A percentile compares a stretch with the other conserved stretches of the same genome.
phyloP scores from a whole-genome alignment of 53 echinoderm and acorn worm genomes.

The Echinarachnius parma region DNA sequence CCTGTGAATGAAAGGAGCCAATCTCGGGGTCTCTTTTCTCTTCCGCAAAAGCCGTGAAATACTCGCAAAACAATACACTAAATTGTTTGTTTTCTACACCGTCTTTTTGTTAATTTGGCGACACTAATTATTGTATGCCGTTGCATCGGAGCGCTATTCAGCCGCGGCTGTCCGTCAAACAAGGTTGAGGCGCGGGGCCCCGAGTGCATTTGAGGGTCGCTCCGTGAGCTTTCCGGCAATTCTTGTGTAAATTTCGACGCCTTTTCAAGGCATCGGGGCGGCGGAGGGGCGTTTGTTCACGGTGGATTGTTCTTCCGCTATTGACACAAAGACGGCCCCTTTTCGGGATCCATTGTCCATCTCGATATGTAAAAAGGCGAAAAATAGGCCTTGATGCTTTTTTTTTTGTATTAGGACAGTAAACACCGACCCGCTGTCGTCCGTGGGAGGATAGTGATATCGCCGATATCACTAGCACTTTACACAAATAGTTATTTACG shows the following conservation, averaged over 20 bases:
- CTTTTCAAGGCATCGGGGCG: slow-evolving; percentile 2
- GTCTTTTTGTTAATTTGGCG: slow-evolving; percentile 11
- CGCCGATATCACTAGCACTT: no score
- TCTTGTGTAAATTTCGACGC: slow-evolving; percentile 33
- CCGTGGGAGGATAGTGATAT: no score
- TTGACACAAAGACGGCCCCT: no score
- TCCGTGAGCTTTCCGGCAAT: slow-evolving; percentile 30
- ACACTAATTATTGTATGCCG: not conserved
- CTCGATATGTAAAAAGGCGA: slow-evolving; percentile 10
- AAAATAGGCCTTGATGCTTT: slow-evolving; percentile 29
- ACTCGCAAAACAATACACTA: not conserved
- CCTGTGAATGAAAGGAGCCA: no score
- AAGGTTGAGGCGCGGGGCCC: not conserved
- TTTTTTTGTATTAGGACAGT: no score
- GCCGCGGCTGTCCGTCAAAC: slow-evolving; percentile 28
- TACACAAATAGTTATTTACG: no score
- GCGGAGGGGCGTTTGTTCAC: slow-evolving; percentile 4
- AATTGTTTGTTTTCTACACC: not conserved
- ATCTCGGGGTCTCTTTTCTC: no score
- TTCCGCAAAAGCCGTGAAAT: no score
- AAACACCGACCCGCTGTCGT: no score
- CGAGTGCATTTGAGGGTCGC: not conserved
- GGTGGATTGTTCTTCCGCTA: no score
- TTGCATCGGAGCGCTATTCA: not conserved
- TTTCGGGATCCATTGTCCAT: slow-evolving; percentile 19